Evolutionary conservation across 2,797 vertebrate species (phyloP).

Genomic region (Leontocebus nigricollis): DNA sequence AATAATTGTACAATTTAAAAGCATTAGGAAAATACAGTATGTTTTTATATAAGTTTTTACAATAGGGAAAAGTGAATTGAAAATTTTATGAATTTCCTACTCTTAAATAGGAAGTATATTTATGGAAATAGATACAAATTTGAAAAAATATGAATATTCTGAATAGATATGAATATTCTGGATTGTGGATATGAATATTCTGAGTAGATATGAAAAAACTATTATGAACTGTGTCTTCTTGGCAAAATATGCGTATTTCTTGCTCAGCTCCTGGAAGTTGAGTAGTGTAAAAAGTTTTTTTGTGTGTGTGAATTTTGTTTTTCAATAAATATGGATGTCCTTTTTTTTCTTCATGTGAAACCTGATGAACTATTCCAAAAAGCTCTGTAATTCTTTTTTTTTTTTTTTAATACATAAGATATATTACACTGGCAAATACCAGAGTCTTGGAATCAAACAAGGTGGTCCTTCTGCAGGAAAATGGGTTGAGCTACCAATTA

Average conservation of each 20-base stretch:
- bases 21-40: neutral
- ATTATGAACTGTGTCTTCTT: neutral
- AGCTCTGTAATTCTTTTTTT: neutral
- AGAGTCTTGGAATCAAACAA: slow-evolving; percentile 99
- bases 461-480: slow-evolving; percentile 98
- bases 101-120: neutral
- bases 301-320: slow-evolving; percentile 15
- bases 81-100: neutral
- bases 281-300: neutral
- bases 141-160: neutral
- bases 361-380: slow-evolving; percentile 30
- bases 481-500: slow-evolving; percentile 98
- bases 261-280: neutral
- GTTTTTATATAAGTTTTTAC: slow-evolving; percentile 11
- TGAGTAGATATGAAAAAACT: neutral
- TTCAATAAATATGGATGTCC: neutral
- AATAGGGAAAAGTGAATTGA: neutral
- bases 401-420: slow-evolving; percentile 85
- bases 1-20: slow-evolving; percentile 22
- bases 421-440: slow-evolving; percentile 99
- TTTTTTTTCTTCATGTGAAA: neutral
- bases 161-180: no score
- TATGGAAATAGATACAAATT: neutral
- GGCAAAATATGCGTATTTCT: neutral
- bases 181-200: no score